Evolutionary conservation across 2,797 vertebrate species (phyloP), one percentile per base, ranked within the genome.

Genomic region (Avahi laniger): DNA sequence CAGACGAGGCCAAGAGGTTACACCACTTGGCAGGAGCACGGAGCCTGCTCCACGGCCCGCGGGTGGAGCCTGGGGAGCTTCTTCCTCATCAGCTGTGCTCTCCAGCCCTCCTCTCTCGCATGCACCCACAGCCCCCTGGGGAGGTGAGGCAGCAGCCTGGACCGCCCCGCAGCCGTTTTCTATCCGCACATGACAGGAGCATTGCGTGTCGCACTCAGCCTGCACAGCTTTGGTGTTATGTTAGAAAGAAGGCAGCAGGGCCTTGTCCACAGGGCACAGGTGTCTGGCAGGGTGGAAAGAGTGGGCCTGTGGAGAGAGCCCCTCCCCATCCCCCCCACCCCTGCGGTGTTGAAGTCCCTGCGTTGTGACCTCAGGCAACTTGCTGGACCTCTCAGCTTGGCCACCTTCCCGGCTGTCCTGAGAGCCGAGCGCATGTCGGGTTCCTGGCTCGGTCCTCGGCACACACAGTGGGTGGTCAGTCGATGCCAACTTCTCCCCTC

Each of bases 141-240:
- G 30, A 5, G 54, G 30, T 13, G 0, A 8, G 22, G n/a, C n/a
- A 17, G 48, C 4, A 15, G 61, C 18, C 9, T 10, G 22, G 26
- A 2, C 22, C 1, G 3, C 24, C 6, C 2, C 5, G 5, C 1
- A 38, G 41, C 65, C 14, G 26, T n/a, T 14, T 17, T 5, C 41
- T 4, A 0, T 30, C 61, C 18, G 61, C 4, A n/a, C 7, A 17
- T 3, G 38, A 48, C 14, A 11, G 26, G 79, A 28, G 22, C 20
- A 0, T 5, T 20, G 33, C 54, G 46, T 24, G 3, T 41, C 5
- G 0, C 2, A 11, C 20, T 63, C 14, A 3, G 7, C n/a, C 50
- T 24, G 24, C 3, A 1, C 0, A 0, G 30, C 41, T 24, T 57
- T 41, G 24, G 2, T 15, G 20, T 20, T 2, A 5, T 1, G 17